These are phyloP conservation scores for Sarcophaga variegata DNA, from an alignment of 2,888 invertebrate genomes.

Conservation along the genomic window DNA sequence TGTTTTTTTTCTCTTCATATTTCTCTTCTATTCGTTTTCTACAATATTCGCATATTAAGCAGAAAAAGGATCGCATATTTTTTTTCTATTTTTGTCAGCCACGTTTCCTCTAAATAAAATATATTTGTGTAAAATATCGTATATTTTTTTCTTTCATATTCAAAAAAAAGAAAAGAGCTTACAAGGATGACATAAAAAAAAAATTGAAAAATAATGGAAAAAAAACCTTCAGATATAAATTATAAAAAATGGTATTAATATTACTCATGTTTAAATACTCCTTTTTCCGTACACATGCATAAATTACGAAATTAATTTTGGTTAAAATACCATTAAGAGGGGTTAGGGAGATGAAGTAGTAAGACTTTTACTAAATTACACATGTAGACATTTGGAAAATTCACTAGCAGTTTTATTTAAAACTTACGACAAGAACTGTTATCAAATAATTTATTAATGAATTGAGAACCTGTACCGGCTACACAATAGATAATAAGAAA, in stretches of 20 bases:
- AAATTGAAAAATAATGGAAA: background rate
- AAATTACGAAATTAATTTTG: slow-evolving; percentile 45
- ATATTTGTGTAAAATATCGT: slow-evolving; percentile 42
- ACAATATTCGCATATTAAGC: slow-evolving; percentile 69
- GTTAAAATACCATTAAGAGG: background rate
- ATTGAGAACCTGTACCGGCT: too few species aligned
- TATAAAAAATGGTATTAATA: slow-evolving; percentile 67
- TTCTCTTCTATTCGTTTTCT: slow-evolving; percentile 51
- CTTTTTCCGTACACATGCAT: slow-evolving; percentile 55
- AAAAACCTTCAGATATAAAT: slow-evolving; percentile 55
- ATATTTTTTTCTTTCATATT: slow-evolving; percentile 38
- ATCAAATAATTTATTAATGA: too few species aligned
- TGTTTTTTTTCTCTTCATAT: slow-evolving; percentile 3
- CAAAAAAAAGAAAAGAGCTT: background rate
- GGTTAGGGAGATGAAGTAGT: background rate
- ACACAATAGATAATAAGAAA: too few species aligned
- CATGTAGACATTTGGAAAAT: too few species aligned
- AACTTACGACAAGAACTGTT: too few species aligned
- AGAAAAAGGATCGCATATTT: slow-evolving; percentile 63
- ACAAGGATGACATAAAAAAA: slow-evolving; percentile 20
- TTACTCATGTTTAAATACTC: slow-evolving; percentile 68
- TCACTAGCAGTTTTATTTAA: too few species aligned
- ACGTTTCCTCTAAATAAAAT: slow-evolving; percentile 63
- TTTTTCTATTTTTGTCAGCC: slow-evolving; percentile 51
- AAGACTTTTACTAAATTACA: too few species aligned